A percentile compares a stretch with the other conserved stretches of the same genome.
Conservation (phyloP, 2,888 invertebrate species). For the Tenthredo notha region DNA sequence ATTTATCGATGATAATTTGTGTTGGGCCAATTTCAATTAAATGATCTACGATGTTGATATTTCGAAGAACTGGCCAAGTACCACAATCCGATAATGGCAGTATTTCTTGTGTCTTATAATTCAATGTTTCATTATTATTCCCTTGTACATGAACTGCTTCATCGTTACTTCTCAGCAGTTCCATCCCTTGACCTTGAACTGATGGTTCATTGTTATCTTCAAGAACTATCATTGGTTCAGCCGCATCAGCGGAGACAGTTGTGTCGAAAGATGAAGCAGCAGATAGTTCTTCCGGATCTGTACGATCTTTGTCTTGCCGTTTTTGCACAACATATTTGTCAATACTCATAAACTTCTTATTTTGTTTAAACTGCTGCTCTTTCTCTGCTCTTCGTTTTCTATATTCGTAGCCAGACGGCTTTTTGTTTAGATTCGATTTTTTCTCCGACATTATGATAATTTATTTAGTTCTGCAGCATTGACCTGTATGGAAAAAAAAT, state of each 20-base stretch:
- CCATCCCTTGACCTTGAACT: neutral
- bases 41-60: neutral
- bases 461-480: no score
- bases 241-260: neutral
- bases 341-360: no score
- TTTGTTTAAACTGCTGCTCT: no score
- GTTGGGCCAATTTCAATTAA: neutral
- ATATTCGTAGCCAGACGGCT: no score
- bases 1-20: neutral
- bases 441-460: no score
- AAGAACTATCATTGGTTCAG: neutral
- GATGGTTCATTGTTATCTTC: neutral
- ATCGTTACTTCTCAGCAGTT: neutral
- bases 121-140: neutral
- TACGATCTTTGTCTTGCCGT: neutral
- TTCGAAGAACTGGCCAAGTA: neutral
- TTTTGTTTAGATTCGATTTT: no score
- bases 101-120: conserved; percentile 13
- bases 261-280: neutral
- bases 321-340: no score
- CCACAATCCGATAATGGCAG: neutral
- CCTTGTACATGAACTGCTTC: neutral
- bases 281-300: neutral
- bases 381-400: no score
- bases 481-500: no score